Conservation (phyloP, 2,797 vertebrate species). For the Sebastiscus tertius region DNA sequence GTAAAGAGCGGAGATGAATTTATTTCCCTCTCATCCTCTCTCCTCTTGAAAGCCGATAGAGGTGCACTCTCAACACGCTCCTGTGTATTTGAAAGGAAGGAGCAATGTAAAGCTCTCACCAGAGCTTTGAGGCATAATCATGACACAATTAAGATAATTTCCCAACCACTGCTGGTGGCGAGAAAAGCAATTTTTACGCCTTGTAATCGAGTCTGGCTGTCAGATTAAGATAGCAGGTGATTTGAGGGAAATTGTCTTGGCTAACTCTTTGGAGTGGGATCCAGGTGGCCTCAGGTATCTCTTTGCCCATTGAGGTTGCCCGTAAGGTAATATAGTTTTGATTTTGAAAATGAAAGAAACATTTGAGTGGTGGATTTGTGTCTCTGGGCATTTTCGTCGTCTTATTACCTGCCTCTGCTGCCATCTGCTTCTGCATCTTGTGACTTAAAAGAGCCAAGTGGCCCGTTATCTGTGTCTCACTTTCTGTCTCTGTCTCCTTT, state of each 20-base stretch:
- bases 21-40: slow-evolving; percentile 47
- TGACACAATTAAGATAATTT: slow-evolving; percentile 91
- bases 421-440: slow-evolving; percentile 69
- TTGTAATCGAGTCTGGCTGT: slow-evolving; percentile 88
- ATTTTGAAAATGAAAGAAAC: slow-evolving; percentile 83
- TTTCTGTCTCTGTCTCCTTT: slow-evolving; percentile 43
- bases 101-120: slow-evolving; percentile 73
- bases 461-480: slow-evolving; percentile 57
- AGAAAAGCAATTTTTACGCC: slow-evolving; percentile 88
- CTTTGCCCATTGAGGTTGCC: slow-evolving; percentile 70
- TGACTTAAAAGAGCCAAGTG: slow-evolving; percentile 72
- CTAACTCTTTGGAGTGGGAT: slow-evolving; percentile 82
- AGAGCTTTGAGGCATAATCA: slow-evolving; percentile 88
- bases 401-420: slow-evolving; percentile 77
- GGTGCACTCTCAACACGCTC: slow-evolving; percentile 44
- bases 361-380: slow-evolving; percentile 76
- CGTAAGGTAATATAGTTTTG: slow-evolving; percentile 75
- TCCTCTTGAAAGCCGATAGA: slow-evolving; percentile 51
- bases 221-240: slow-evolving; percentile 90
- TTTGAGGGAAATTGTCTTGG: slow-evolving; percentile 86
- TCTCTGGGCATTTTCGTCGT: slow-evolving; percentile 79
- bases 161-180: slow-evolving; percentile 84
- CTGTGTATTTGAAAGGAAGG: slow-evolving; percentile 60
- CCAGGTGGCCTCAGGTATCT: slow-evolving; percentile 85
- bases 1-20: slow-evolving; percentile 42